Base-by-base conservation (phyloP, 2,113 vertebrate species). In the Vulpes ferrilata region DNA sequence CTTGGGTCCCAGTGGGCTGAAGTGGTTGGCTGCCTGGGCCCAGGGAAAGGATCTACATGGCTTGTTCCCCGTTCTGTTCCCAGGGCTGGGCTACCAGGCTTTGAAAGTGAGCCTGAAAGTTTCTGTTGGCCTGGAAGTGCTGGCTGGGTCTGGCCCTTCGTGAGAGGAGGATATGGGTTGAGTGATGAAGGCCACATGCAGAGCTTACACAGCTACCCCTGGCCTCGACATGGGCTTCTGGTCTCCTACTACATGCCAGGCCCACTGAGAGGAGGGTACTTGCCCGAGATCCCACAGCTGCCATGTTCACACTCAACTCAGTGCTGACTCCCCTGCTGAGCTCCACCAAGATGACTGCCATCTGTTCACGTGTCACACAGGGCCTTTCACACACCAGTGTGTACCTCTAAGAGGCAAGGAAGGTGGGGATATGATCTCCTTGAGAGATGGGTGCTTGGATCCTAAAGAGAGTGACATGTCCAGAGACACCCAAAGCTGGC, bases 191-290 rank as follows among this genome's bases (percentile, higher is more conserved):
- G 3, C 79, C 62, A 80, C 65, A 38, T 30, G 4, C 19, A 25
- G 62, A 57, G 73, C 35, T 74, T 17, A 30, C 51, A 27, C 74
- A 25, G 6, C 20, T 48, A 23, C 64, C 79, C 38, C 3, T 3
- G 3, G 4, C 62, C 60, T 67, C 4, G 8, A 3, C 2, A 0
- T 35, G 48, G 35, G 19, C 27, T 57, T 82, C 25, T 0, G 1
- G 19, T 51, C 67, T 93, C 69, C 38, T 32, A 43, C 1, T 22
- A 1, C 55, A 73, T 51, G 7, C 0, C 0, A 60, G 71, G 22
- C 48, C 51, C 59, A 19, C 78, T 53, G 35, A 69, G 57, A 48
- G 2, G 43, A 59, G 32, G 53, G 74, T 69, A 38, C 35, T 2
- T 51, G 7, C 8, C 59, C 1, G 4, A 74, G 30, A 16, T 23